Evolutionary conservation across 2,888 invertebrate species (phyloP), one percentile per base, ranked within the genome.

Genomic region (Lymantria monacha): DNA sequence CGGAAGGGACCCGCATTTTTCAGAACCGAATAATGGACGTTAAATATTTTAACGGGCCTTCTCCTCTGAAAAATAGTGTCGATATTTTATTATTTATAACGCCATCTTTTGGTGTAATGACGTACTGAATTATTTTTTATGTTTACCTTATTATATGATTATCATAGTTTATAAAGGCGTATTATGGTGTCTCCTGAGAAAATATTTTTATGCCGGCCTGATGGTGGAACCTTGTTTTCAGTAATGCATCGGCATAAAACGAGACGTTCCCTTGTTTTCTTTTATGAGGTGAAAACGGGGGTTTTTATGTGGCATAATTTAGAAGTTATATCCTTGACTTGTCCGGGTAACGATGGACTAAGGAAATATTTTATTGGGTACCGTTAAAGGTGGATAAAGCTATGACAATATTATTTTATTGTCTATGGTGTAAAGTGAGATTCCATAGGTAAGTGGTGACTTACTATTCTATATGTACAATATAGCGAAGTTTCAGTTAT

Each of bases 11-110:
- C 49, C 63, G 70, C 79, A 79, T 82, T 81, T 81, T 81, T 81
- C 79, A 79, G 66, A 65, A 60, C 69, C 71, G 70, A 77, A 79
- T 77, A 79, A 79, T 79, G 75, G 70, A 63, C 74, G 76, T 75
- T 82, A 77, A 79, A 81, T 79, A 82, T 81, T 82, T 81, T 81
- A 82, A 81, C 81, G 74, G 73, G 55, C 49, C 53, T 73, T 74
- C 66, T 75, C 70, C 67, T 72, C 70, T 72, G 69, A 69, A 66
- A 69, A 68, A 78, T 79, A 73, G 73, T 75, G 78, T 72, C 79
- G 75, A 79, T 81, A 74, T 76, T 66, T 65, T 76, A 75, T 74
- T 80, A 80, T 80, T 79, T 74, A 80, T 74, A 68, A 53, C 58
- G 52, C 61, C 67, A 69, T 73, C 69, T 72, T 63, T 65, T 59